These are phyloP conservation scores for Hemicordylus capensis DNA, from an alignment of 2,113 vertebrate genomes.

Conservation along the genomic window DNA sequence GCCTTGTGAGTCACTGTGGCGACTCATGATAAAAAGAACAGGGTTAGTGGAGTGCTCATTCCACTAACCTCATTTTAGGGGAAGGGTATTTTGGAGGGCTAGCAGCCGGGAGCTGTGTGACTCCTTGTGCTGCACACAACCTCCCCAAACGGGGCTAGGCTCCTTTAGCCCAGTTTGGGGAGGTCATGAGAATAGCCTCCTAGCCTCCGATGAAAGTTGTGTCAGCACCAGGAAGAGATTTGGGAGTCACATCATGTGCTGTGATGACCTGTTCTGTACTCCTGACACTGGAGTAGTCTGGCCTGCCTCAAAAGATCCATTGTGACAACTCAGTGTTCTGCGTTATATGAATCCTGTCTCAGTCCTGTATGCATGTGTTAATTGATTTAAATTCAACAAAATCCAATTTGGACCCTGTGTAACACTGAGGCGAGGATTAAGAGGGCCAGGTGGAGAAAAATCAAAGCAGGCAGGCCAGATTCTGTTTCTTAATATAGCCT, in stretches of 20 bases:
- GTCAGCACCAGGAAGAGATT: not conserved
- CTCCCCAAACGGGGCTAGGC: too few relatives aligned
- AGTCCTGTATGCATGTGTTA: conserved; percentile 4
- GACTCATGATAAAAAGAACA: too few relatives aligned
- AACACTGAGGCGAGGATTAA: not conserved
- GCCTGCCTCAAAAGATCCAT: not conserved
- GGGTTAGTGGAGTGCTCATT: too few relatives aligned
- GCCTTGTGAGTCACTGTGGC: too few relatives aligned
- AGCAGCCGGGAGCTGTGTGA: too few relatives aligned
- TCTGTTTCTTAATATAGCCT: conserved; percentile 11
- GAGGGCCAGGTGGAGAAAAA: not conserved
- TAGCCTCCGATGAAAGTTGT: not conserved
- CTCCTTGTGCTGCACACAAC: too few relatives aligned
- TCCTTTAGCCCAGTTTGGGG: too few relatives aligned
- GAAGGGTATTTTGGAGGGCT: too few relatives aligned
- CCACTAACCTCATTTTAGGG: too few relatives aligned
- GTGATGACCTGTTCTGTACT: too few relatives aligned
- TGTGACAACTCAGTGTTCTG: not conserved
- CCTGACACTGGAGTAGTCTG: not conserved
- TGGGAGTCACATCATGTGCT: too few relatives aligned
- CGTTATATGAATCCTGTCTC: not conserved
- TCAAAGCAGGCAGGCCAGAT: not conserved
- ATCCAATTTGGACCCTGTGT: not conserved
- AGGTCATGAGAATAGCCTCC: too few relatives aligned
- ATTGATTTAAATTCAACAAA: conserved; percentile 36